A percentile compares a stretch with the other conserved stretches of the same genome.
Conservation (phyloP, 2,888 invertebrate genomes). For the Omphaloscelis lunosa region DNA sequence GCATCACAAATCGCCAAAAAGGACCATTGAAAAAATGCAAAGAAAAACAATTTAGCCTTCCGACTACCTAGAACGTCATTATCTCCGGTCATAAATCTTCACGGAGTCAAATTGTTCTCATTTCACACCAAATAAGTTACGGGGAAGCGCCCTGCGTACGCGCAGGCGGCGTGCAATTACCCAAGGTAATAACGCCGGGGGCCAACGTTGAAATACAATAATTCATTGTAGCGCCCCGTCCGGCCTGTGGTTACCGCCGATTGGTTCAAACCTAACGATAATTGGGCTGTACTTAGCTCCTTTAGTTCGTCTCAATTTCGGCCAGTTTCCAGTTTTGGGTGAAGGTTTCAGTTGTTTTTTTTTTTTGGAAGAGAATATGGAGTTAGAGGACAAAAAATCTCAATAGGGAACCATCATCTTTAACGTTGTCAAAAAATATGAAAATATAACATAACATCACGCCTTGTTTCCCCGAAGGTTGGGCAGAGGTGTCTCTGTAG, state of each 20-base stretch:
- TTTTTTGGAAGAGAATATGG: background rate
- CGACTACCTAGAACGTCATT: conserved; percentile 76
- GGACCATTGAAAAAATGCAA: conserved; percentile 20
- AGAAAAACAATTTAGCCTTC: conserved; percentile 68
- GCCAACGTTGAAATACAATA: conserved; percentile 65
- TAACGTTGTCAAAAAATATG: background rate
- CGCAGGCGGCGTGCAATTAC: conserved; percentile 78
- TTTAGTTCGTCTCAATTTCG: conserved; percentile 32
- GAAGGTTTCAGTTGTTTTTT: too few relatives aligned
- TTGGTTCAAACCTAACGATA: conserved; percentile 63
- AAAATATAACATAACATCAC: too few relatives aligned
- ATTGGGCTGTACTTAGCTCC: conserved; percentile 53
- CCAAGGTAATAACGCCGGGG: conserved; percentile 76
- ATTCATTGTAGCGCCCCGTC: conserved; percentile 67
- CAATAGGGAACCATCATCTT: background rate
- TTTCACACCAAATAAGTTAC: conserved; percentile 89
- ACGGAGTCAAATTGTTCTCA: conserved; percentile 84
- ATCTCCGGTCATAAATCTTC: conserved; percentile 83
- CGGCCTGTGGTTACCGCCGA: conserved; percentile 63
- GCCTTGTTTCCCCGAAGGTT: too few relatives aligned
- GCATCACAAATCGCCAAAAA: conserved; percentile 30
- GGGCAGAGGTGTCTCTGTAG: too few relatives aligned
- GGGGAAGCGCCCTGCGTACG: conserved; percentile 69
- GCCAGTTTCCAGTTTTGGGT: background rate
- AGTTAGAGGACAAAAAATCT: background rate